Conservation (phyloP, 2,888 invertebrate species). For the Myopa testacea region DNA sequence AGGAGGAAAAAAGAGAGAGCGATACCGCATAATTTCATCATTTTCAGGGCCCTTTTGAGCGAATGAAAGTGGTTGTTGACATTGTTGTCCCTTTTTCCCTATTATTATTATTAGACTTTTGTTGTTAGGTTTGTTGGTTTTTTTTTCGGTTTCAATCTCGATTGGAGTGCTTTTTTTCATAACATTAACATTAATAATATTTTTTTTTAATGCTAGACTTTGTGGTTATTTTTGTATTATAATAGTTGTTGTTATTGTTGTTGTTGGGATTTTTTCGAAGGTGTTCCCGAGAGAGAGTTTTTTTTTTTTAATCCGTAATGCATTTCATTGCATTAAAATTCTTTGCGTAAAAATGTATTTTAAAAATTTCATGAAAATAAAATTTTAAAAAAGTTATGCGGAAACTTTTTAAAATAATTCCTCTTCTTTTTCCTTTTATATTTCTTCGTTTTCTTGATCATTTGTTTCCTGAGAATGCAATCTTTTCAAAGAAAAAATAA, state of each 20-base stretch:
- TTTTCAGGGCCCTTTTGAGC: no score
- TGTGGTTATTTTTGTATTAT: neutral
- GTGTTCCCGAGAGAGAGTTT: neutral
- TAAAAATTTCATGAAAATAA: neutral
- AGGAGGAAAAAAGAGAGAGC: neutral
- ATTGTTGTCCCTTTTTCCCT: neutral
- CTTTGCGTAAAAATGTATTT: neutral
- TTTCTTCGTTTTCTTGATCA: no score
- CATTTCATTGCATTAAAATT: neutral
- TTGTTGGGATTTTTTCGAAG: neutral
- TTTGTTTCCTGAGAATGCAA: no score
- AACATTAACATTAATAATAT: neutral
- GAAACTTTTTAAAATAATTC: neutral
- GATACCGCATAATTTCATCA: no score
- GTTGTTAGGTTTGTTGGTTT: neutral
- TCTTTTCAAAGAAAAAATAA: no score
- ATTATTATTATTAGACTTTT: neutral
- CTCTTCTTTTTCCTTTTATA: neutral
- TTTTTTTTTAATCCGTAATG: neutral
- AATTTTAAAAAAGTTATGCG: neutral
- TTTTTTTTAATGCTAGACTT: neutral
- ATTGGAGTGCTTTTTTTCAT: neutral
- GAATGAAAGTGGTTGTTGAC: neutral
- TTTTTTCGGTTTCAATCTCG: neutral
- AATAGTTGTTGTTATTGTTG: neutral